Base-by-base conservation (phyloP, 2,888 invertebrate genomes). In the Cephus pygmeus region DNA sequence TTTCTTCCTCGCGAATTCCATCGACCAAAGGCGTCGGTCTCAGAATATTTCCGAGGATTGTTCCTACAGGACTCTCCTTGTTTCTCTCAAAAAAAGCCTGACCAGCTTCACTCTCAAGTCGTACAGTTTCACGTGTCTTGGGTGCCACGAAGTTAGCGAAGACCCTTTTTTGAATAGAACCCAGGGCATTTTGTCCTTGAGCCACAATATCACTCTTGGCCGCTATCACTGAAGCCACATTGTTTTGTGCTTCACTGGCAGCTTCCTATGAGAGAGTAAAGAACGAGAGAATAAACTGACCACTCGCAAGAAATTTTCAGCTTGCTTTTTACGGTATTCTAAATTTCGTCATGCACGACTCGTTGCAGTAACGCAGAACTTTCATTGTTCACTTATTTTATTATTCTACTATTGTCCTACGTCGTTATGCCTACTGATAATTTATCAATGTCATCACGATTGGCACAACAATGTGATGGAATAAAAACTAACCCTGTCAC, bases 21-120 rank as follows among this genome's bases (percentile, higher is more conserved):
- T 97, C 97, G 34, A 97, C 94, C 80, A 97, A 92, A 0, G 97
- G 96, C 82, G 93, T 93, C 0, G 96, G 95, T 93, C 86, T 91
- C 56, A 87, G 84, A 77, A 87, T 91, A 11, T 78, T 86, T 40
- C 87, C 84, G 12, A 91, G 75, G n/a, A 87, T 34, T 1, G 77
- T 77, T 15, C 80, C 80, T 1, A 88, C 76, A 0, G 88, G 86
- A 34, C 87, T 86, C 11, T 78, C 34, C 4, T 82, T 77, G 30
- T 81, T 86, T 40, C 74, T 84, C 69, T 91, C 91, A 0, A 89
- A 78, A 1, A 90, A 4, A 4, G 81, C 82, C 77, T 91, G 91
- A 0, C 71, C 87, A 0, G 34, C 69, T 30, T 88, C 87, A 35
- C 75, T 85, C 79, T 90, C 90, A 30, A 91, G 80, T 33, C 84